Conservation (phyloP, 2,888 invertebrate genomes). For the Rhimphoctona megacephalus region DNA sequence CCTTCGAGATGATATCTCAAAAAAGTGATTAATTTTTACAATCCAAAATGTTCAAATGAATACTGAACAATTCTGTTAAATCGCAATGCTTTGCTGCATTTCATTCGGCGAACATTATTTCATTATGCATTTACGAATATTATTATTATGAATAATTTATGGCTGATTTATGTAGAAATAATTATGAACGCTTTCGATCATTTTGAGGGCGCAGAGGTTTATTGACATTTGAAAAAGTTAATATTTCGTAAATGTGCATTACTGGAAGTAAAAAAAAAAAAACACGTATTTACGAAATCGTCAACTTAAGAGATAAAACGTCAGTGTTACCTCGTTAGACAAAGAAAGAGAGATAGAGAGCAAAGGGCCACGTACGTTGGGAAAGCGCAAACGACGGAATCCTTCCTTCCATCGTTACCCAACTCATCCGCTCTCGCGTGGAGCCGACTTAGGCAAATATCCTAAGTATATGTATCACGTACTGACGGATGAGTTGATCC, state of each 20-base stretch:
- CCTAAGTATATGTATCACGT: slow-evolving; percentile 80
- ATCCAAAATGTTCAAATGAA: background rate
- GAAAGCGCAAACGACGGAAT: slow-evolving; percentile 49
- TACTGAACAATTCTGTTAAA: background rate
- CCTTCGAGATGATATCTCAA: background rate
- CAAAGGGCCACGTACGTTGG: slow-evolving; percentile 19
- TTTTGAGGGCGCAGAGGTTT: background rate
- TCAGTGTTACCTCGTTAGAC: background rate
- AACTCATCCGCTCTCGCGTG: slow-evolving; percentile 70
- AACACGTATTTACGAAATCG: background rate
- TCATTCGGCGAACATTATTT: background rate
- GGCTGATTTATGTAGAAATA: background rate
- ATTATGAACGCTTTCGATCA: background rate
- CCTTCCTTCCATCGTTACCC: slow-evolving; percentile 69
- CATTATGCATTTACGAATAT: background rate
- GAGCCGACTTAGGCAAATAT: slow-evolving; percentile 79
- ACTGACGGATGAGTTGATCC: slow-evolving; percentile 85
- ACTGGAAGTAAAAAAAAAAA: background rate
- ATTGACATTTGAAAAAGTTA: background rate
- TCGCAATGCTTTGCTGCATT: background rate
- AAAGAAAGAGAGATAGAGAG: background rate
- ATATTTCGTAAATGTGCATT: background rate
- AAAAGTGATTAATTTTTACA: background rate
- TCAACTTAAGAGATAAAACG: background rate
- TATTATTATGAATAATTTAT: background rate